A percentile compares a stretch with the other conserved stretches of the same genome.
Evolutionary conservation across 2,797 vertebrate species (phyloP).

Genomic region (Naso thynnoides): DNA sequence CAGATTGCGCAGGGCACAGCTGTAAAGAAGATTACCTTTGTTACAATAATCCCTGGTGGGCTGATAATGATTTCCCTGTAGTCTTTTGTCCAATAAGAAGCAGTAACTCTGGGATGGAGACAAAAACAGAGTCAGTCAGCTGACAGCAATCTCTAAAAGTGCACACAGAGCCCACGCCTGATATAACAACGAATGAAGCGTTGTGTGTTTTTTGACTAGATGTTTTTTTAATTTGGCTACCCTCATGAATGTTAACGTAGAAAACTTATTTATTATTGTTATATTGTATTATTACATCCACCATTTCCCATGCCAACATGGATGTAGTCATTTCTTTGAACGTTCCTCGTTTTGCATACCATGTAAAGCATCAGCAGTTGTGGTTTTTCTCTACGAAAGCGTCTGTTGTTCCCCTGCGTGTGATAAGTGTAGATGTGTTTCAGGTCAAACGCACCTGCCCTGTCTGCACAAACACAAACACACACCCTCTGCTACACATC

Average conservation of each 20-base stretch:
- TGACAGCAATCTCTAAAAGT: background rate
- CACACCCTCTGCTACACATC: background rate
- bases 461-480: slow-evolving; percentile 2
- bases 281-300: background rate
- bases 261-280: background rate
- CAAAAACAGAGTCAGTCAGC: slow-evolving; percentile 3
- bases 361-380: slow-evolving; percentile 66
- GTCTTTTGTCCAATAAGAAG: slow-evolving; percentile 12
- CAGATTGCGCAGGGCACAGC: slow-evolving; percentile 6
- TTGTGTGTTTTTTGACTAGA: background rate
- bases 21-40: slow-evolving; percentile 8
- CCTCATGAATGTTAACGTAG: background rate
- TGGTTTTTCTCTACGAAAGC: slow-evolving; percentile 44
- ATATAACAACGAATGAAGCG: background rate
- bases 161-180: background rate
- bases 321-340: slow-evolving; percentile 17
- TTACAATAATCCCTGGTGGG: slow-evolving; percentile 5
- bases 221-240: background rate
- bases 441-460: slow-evolving; percentile 19
- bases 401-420: slow-evolving; percentile 16
- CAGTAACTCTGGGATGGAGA: background rate
- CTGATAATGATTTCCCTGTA: slow-evolving; percentile 22
- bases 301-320: background rate
- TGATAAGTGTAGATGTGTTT: slow-evolving; percentile 56
- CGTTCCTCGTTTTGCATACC: slow-evolving; percentile 51